A percentile compares a stretch with the other conserved stretches of the same genome.
Conservation (phyloP, 2,113 vertebrate genomes). For the Crotalus tigris region DNA sequence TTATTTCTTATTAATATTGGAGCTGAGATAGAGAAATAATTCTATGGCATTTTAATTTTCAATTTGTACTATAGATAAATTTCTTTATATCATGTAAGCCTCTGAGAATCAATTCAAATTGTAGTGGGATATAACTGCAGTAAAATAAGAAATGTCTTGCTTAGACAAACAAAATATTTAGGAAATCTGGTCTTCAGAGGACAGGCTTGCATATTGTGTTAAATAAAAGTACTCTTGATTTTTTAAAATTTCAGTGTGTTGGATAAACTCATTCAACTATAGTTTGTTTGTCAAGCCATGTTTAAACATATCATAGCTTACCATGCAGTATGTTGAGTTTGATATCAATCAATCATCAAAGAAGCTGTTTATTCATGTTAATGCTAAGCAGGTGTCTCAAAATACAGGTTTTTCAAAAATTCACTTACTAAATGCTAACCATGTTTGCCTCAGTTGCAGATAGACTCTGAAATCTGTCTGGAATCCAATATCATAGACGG, state of each 20-base stretch:
- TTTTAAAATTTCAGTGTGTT: background rate
- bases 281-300: background rate
- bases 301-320: background rate
- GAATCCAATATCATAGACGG: slow-evolving; percentile 84
- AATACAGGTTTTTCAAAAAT: slow-evolving; percentile 48
- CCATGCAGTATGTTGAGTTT: background rate
- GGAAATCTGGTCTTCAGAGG: background rate
- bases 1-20: background rate
- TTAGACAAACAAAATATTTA: background rate
- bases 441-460: slow-evolving; percentile 87
- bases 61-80: background rate
- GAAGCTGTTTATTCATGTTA: background rate
- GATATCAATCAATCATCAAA: background rate
- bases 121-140: background rate
- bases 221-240: background rate
- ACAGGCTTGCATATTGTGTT: background rate
- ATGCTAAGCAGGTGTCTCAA: background rate
- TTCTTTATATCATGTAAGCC: background rate
- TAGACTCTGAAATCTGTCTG: slow-evolving; percentile 86
- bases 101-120: background rate
- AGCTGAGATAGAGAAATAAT: background rate
- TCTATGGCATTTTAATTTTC: background rate
- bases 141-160: background rate
- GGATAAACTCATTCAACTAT: background rate
- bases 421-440: slow-evolving; percentile 89